Conservation (phyloP, 2,113 vertebrate species). For the Sinocyclocheilus grahami region DNA sequence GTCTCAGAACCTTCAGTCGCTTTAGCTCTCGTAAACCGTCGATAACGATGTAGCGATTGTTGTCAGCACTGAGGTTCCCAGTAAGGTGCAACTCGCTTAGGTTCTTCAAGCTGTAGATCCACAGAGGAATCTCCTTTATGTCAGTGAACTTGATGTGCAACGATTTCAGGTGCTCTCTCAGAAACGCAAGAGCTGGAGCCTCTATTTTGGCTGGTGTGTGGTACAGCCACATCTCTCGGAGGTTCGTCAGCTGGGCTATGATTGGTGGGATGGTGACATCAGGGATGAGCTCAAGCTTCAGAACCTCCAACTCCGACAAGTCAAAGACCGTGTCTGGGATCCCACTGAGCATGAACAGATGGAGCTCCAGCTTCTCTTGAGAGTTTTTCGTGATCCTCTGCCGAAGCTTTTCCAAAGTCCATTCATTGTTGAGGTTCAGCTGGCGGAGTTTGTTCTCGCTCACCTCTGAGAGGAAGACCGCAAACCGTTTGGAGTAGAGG, state of each 20-base stretch:
- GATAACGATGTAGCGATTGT: conserved; percentile 98
- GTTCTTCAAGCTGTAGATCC: conserved; percentile 98
- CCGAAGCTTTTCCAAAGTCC: conserved; percentile 94
- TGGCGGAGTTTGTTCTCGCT: conserved; percentile 97
- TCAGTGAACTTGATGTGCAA: conserved; percentile 98
- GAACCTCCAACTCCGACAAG: conserved; percentile 92
- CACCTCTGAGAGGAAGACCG: conserved; percentile 95
- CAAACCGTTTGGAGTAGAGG: conserved; percentile 95
- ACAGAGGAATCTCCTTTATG: conserved; percentile 97
- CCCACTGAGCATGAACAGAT: conserved; percentile 97
- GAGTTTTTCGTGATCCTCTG: conserved; percentile 97
- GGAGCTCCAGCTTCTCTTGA: conserved; percentile 95
- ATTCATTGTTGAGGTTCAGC: conserved; percentile 98
- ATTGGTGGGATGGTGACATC: conserved; percentile 97
- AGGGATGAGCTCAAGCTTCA: conserved; percentile 95
- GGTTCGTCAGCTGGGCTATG: conserved; percentile 93
- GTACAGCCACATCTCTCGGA: conserved; percentile 96
- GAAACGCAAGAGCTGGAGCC: conserved; percentile 92
- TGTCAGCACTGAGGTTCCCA: conserved; percentile 93
- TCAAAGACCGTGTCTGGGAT: conserved; percentile 98
- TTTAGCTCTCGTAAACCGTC: conserved; percentile 95
- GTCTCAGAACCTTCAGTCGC: conserved; percentile 89
- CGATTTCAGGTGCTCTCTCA: conserved; percentile 93
- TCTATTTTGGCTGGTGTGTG: conserved; percentile 98
- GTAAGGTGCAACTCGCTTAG: conserved; percentile 95